Evolutionary conservation across 2,888 invertebrate genomes (phyloP).

Genomic region (Rhamnusium bicolor): DNA sequence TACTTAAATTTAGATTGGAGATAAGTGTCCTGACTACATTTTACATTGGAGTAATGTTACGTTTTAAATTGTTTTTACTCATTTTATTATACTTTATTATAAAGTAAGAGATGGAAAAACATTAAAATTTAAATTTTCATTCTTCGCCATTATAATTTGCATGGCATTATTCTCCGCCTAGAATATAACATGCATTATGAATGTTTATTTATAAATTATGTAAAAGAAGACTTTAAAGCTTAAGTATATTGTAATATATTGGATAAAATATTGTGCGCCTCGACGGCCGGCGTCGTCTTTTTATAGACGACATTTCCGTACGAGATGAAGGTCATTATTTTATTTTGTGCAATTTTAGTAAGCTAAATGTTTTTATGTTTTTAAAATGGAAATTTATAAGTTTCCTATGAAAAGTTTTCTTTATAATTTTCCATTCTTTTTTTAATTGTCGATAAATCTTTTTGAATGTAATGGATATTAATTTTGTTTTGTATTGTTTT

Average conservation of each 20-base stretch:
- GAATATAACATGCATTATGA: slow-evolving; percentile 70
- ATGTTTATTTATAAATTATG: slow-evolving; percentile 72
- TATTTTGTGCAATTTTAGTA: slow-evolving; percentile 60
- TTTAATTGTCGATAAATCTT: slow-evolving; percentile 8
- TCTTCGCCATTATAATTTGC: slow-evolving; percentile 67
- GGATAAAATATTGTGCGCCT: slow-evolving; percentile 62
- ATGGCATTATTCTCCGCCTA: slow-evolving; percentile 66
- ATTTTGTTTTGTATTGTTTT: neutral
- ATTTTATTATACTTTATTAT: slow-evolving; percentile 47
- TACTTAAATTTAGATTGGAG: too few species aligned
- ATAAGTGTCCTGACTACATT: too few species aligned
- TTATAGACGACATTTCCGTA: slow-evolving; percentile 58
- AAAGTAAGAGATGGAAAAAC: slow-evolving; percentile 63
- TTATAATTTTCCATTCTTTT: neutral
- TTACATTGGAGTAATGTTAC: neutral
- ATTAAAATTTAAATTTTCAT: slow-evolving; percentile 68
- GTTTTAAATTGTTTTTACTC: slow-evolving; percentile 11
- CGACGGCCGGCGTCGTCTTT: slow-evolving; percentile 56
- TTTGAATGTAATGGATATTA: neutral
- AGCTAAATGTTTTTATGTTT: slow-evolving; percentile 57
- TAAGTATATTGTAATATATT: slow-evolving; percentile 68
- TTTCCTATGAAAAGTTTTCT: slow-evolving; percentile 44
- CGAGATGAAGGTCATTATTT: slow-evolving; percentile 58
- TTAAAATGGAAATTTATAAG: slow-evolving; percentile 62
- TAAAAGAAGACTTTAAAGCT: slow-evolving; percentile 68